These are phyloP conservation scores for Drosophila dunni DNA, from an alignment of 1,140 invertebrate species.

Conservation along the genomic window DNA sequence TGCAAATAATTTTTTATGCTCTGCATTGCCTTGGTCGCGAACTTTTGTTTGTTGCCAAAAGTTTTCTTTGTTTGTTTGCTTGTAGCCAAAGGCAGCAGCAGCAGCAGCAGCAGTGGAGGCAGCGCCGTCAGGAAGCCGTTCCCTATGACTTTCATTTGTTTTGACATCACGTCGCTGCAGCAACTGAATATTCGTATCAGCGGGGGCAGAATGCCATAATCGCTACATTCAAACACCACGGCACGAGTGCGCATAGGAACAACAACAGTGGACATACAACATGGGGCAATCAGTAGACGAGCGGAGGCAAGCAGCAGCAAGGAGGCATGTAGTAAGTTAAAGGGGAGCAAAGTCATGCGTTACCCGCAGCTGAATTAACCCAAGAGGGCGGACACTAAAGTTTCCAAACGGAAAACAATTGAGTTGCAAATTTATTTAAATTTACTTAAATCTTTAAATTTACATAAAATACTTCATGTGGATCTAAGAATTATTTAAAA, in stretches of 20 bases:
- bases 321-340: neutral
- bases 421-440: no score
- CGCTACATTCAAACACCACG: conserved; percentile 55
- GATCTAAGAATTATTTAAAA: no score
- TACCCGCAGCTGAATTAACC: conserved; percentile 24
- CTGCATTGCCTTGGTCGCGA: conserved; percentile 61
- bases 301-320: neutral
- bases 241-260: conserved; percentile 43
- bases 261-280: no score
- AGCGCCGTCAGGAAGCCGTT: conserved; percentile 38
- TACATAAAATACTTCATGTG: no score
- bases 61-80: conserved; percentile 71
- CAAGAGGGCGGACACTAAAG: conserved; percentile 16
- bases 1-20: conserved; percentile 82
- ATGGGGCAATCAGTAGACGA: conserved; percentile 6
- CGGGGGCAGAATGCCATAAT: conserved; percentile 42
- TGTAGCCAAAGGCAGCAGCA: conserved; percentile 39
- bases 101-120: no score
- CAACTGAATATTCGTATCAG: conserved; percentile 12
- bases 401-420: neutral
- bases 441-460: no score
- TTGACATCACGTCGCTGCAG: conserved; percentile 78
- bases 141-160: conserved; percentile 79
- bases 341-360: conserved; percentile 31
- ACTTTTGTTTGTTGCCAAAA: conserved; percentile 66